Conservation (phyloP, 2,888 invertebrate genomes). For the Ichneumoninae sp. region DNA sequence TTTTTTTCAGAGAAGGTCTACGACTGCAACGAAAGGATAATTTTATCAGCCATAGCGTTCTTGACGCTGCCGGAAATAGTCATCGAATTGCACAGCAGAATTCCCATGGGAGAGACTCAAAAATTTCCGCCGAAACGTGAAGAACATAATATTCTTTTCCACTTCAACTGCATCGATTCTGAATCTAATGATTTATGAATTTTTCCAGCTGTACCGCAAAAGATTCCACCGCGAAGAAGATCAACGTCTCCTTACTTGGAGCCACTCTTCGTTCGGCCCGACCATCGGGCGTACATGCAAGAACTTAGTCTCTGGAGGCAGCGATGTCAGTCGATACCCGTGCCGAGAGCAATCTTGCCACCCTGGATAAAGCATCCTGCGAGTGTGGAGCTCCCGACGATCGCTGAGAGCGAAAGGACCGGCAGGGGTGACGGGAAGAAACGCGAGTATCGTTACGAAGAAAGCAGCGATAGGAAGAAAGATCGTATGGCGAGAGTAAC, state of each 20-base stretch:
- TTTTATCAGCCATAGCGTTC: conserved; percentile 81
- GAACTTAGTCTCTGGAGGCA: conserved; percentile 73
- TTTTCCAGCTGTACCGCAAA: conserved; percentile 72
- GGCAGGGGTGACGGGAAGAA: neutral
- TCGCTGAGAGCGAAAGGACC: conserved; percentile 6
- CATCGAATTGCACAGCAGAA: conserved; percentile 75
- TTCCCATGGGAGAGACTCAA: conserved; percentile 72
- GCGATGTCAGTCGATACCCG: conserved; percentile 66
- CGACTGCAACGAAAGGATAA: conserved; percentile 79
- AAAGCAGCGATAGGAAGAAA: conserved; percentile 24
- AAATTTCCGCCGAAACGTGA: conserved; percentile 79
- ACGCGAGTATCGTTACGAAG: conserved; percentile 31
- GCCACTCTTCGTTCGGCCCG: conserved; percentile 63
- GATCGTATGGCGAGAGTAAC: neutral
- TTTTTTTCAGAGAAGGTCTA: conserved; percentile 74
- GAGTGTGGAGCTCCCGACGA: conserved; percentile 19
- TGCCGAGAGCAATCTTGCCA: conserved; percentile 75
- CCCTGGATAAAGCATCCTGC: conserved; percentile 17
- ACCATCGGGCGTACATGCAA: conserved; percentile 73
- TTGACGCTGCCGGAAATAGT: conserved; percentile 79
- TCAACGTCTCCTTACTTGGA: conserved; percentile 75
- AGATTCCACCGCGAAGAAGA: conserved; percentile 46
- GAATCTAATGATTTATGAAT: conserved; percentile 2
- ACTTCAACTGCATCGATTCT: neutral
- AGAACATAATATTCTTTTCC: conserved; percentile 2